These are phyloP conservation scores for Aphelinus certus DNA, from an alignment of 1,140 invertebrate species.

Conservation along the genomic window DNA sequence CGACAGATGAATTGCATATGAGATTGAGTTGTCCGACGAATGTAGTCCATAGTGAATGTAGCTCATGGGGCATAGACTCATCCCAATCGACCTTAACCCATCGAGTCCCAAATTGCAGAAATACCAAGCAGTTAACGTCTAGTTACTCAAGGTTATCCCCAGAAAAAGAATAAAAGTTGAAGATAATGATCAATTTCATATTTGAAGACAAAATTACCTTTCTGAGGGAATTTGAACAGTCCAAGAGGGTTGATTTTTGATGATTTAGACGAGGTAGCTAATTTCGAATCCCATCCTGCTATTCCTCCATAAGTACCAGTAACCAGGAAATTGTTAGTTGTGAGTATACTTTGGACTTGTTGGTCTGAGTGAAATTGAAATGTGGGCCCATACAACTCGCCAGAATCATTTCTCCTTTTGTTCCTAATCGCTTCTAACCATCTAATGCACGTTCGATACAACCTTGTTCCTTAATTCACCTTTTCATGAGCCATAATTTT, in stretches of 20 bases:
- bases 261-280: constrained; percentile 61
- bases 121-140: too few species aligned
- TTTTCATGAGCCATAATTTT: too few species aligned
- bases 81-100: not conserved
- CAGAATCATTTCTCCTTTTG: constrained; percentile 50
- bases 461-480: too few species aligned
- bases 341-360: constrained; percentile 77
- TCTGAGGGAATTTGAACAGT: too few species aligned
- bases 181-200: too few species aligned
- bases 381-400: constrained; percentile 69
- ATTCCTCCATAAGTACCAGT: constrained; percentile 80
- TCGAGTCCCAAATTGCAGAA: too few species aligned
- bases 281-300: constrained; percentile 79
- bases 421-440: too few species aligned
- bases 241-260: too few species aligned
- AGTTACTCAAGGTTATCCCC: constrained; percentile 38
- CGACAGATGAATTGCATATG: not conserved
- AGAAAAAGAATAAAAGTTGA: too few species aligned
- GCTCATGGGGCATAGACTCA: not conserved
- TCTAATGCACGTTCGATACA: too few species aligned
- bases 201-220: too few species aligned
- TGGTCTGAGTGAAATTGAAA: constrained; percentile 68
- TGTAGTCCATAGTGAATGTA: not conserved
- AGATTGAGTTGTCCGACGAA: not conserved
- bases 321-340: constrained; percentile 77